phyloP scores from a whole-genome alignment of 2,113 vertebrate species.

The Irena cyanogastra region DNA sequence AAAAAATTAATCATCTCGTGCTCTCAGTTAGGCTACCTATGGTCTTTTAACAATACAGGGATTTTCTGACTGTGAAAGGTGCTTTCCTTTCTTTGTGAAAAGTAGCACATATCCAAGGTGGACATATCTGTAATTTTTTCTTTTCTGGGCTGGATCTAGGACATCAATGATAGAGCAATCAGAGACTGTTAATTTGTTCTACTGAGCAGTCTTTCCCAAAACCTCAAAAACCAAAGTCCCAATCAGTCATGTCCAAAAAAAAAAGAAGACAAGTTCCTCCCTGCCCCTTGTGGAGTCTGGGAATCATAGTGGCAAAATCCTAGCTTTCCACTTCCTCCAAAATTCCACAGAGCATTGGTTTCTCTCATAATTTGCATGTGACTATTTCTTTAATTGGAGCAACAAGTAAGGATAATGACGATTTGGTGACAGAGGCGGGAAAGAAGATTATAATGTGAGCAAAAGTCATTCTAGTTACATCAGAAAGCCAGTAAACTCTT shows the following conservation, averaged over 20 bases:
- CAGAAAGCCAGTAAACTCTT: not conserved
- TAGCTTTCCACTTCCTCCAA: not conserved
- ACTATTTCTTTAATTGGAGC: not conserved
- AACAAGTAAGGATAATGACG: not conserved
- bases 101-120: not conserved
- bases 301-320: not conserved
- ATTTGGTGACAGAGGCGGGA: not conserved
- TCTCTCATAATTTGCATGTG: not conserved
- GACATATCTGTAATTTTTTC: not conserved
- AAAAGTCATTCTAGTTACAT: not conserved
- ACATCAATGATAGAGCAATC: not conserved
- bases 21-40: not conserved
- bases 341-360: accelerated
- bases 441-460: not conserved
- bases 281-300: accelerated
- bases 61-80: not conserved
- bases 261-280: not conserved
- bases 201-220: not conserved
- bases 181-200: not conserved
- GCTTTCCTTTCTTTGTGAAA: not conserved
- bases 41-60: not conserved
- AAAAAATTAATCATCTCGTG: not conserved
- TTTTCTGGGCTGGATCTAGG: not conserved
- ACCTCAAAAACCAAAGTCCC: not conserved
- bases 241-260: not conserved